These are phyloP conservation scores for Chrysocyon brachyurus DNA, from an alignment of 2,797 vertebrate species.

Conservation along the genomic window DNA sequence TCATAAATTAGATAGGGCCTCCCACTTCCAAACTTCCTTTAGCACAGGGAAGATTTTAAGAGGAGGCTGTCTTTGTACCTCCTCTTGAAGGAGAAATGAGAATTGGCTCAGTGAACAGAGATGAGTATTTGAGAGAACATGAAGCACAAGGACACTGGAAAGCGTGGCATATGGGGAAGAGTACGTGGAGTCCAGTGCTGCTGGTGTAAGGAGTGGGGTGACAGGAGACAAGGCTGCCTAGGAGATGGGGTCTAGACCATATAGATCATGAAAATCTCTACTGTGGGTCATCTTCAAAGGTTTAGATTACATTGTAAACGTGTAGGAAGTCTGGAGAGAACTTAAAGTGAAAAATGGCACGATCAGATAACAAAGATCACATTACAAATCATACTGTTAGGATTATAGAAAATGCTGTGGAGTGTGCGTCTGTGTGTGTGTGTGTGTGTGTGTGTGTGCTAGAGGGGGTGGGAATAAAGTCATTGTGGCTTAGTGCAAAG, in stretches of 20 bases:
- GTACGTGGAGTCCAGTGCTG: background rate
- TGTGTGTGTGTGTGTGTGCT: background rate
- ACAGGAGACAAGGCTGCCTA: background rate
- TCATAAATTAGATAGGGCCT: slow-evolving; percentile 41
- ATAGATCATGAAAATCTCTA: background rate
- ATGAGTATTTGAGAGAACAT: background rate
- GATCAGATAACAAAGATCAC: background rate
- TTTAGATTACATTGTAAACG: background rate
- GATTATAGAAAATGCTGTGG: background rate
- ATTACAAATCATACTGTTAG: background rate
- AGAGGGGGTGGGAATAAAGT: background rate
- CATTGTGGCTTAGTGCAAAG: background rate
- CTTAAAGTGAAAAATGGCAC: background rate
- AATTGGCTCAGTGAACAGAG: background rate
- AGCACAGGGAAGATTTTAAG: slow-evolving; percentile 22
- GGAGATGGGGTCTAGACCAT: background rate
- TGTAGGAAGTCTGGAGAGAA: background rate
- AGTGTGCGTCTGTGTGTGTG: background rate
- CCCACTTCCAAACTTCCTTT: slow-evolving; percentile 12
- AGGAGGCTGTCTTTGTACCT: background rate
- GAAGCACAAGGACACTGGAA: background rate
- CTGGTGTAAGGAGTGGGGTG: background rate
- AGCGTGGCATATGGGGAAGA: background rate
- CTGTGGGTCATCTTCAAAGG: background rate
- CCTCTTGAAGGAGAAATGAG: background rate